phyloP scores from a whole-genome alignment of 2,888 invertebrate species.

The Bedellia somnulentella region DNA sequence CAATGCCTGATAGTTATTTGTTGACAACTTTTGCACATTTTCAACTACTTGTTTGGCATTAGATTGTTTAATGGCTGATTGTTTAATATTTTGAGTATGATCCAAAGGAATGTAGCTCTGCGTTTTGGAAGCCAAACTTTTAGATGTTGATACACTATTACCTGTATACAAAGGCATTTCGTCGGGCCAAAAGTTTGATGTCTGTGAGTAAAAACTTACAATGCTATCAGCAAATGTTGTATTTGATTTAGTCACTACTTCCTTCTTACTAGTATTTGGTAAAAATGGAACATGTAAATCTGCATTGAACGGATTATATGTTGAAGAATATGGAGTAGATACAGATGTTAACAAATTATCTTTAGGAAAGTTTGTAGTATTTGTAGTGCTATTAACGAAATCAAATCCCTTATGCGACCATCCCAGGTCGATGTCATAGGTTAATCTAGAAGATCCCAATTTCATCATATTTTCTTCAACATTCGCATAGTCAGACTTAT shows the following conservation, averaged over 20 bases:
- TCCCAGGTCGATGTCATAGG: conserved; percentile 50
- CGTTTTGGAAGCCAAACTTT: conserved; percentile 27
- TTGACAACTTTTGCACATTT: conserved; percentile 17
- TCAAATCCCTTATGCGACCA: conserved; percentile 54
- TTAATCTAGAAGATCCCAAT: conserved; percentile 44
- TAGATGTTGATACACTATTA: conserved; percentile 21
- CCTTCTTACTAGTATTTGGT: conserved; percentile 34
- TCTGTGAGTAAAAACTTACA: conserved; percentile 44
- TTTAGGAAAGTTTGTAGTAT: conserved; percentile 32
- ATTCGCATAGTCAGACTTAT: conserved; percentile 36
- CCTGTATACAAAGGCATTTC: conserved; percentile 44
- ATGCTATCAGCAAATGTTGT: conserved; percentile 41
- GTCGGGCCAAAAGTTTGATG: conserved; percentile 43
- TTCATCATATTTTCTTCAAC: conserved; percentile 52
- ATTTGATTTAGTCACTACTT: conserved; percentile 25
- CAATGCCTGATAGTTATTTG: conserved; percentile 25
- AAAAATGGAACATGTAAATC: conserved; percentile 48
- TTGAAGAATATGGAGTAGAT: conserved; percentile 30
- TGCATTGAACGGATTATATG: conserved; percentile 49
- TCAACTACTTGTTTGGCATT: conserved; percentile 25
- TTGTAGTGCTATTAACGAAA: conserved; percentile 41
- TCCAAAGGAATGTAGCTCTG: conserved; percentile 33
- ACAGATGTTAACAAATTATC: conserved; percentile 37
- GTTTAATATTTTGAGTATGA: conserved; percentile 19
- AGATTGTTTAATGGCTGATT: conserved; percentile 24